Conservation (phyloP, 2,888 invertebrate species). For the Hydroisotoma schaefferi region DNA sequence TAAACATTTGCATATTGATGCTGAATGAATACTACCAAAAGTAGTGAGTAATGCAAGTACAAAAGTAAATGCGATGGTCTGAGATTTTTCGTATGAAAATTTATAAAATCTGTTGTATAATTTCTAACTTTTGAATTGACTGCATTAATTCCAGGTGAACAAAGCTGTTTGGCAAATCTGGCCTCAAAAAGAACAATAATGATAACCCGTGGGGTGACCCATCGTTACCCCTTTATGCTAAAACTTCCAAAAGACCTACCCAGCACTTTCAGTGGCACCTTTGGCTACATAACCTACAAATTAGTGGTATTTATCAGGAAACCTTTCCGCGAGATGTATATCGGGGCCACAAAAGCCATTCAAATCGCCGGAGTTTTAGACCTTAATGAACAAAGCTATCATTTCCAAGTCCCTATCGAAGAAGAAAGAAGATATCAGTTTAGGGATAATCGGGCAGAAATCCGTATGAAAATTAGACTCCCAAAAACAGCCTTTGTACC, state of each 20-base stretch:
- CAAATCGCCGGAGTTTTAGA: slow-evolving; percentile 18
- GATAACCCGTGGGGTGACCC: slow-evolving; percentile 21
- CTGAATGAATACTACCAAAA: too few relatives aligned
- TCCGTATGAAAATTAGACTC: slow-evolving; percentile 18
- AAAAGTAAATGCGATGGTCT: too few relatives aligned
- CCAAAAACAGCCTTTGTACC: slow-evolving; percentile 22
- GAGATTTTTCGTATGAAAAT: too few relatives aligned
- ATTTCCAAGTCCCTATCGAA: slow-evolving; percentile 11
- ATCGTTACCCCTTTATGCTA: slow-evolving; percentile 24
- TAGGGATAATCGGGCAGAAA: slow-evolving; percentile 13
- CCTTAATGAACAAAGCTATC: slow-evolving; percentile 18
- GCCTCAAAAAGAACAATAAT: slow-evolving; percentile 20
- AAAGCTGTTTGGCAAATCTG: slow-evolving; percentile 11
- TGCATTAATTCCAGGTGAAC: not conserved
- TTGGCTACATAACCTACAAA: slow-evolving; percentile 25
- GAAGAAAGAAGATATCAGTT: slow-evolving; percentile 15
- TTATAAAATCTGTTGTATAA: too few relatives aligned
- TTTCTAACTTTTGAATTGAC: too few relatives aligned
- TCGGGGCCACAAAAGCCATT: slow-evolving; percentile 20
- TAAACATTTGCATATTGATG: too few relatives aligned
- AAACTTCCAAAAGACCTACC: slow-evolving; percentile 26
- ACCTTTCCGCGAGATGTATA: slow-evolving; percentile 14
- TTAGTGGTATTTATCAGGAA: slow-evolving; percentile 17
- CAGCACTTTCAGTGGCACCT: slow-evolving; percentile 19
- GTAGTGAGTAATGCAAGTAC: too few relatives aligned